A percentile compares a stretch with the other conserved stretches of the same genome.
phyloP scores from a whole-genome alignment of 1,140 invertebrate species.

The Hypothenemus hampei region DNA sequence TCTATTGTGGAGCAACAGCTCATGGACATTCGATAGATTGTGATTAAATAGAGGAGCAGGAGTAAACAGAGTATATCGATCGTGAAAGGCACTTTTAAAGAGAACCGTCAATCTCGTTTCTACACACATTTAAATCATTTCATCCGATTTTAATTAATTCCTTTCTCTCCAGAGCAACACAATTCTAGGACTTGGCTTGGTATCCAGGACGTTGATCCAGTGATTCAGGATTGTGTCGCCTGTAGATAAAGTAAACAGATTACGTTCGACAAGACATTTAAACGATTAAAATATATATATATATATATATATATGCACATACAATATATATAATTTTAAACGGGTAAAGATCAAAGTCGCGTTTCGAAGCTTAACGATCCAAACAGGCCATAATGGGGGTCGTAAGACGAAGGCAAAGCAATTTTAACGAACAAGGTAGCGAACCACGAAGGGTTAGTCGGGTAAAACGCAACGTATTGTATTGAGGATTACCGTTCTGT shows the following conservation, averaged over 20 bases:
- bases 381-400: slow-evolving; percentile 19
- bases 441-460: slow-evolving; percentile 25
- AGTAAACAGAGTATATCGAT: slow-evolving; percentile 21
- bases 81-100: slow-evolving; percentile 18
- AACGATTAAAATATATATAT: no score
- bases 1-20: no score
- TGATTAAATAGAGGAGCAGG: slow-evolving; percentile 13
- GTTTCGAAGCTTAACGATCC: slow-evolving; percentile 11
- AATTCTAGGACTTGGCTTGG: slow-evolving; percentile 10
- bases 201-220: neutral
- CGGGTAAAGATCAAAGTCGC: slow-evolving; percentile 19
- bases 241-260: slow-evolving; percentile 38
- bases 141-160: slow-evolving; percentile 26
- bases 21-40: no score
- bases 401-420: slow-evolving; percentile 16
- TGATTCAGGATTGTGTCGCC: no score
- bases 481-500: slow-evolving; percentile 31
- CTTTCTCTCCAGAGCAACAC: slow-evolving; percentile 2
- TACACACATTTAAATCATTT: slow-evolving; percentile 17
- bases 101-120: slow-evolving; percentile 12
- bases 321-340: no score
- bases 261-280: no score
- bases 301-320: no score
- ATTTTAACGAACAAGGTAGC: slow-evolving; percentile 22
- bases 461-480: slow-evolving; percentile 31